A percentile compares a stretch with the other conserved stretches of the same genome.
Evolutionary conservation across 2,113 vertebrate species (phyloP).

Genomic region (Entosphenus tridentatus): DNA sequence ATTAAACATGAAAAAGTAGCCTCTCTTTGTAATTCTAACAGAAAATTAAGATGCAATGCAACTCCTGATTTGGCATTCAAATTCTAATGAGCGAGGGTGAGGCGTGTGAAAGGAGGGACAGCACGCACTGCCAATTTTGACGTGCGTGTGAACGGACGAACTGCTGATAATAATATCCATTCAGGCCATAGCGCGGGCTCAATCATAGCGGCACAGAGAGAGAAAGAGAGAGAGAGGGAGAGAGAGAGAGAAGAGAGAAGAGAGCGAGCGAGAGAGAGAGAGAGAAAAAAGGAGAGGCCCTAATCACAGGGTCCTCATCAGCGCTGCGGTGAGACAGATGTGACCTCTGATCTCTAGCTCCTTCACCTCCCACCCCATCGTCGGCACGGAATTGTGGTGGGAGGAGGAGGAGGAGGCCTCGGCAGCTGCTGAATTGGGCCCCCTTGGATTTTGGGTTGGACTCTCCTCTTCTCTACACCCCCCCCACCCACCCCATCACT

Average conservation of each 20-base stretch:
- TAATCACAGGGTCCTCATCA: constrained; percentile 4
- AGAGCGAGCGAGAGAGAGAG: too few species aligned
- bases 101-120: constrained; percentile 1
- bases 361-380: constrained; percentile 5
- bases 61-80: constrained; percentile 6
- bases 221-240: too few species aligned
- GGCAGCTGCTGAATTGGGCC: too few species aligned
- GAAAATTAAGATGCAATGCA: constrained; percentile 6
- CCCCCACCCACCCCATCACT: too few species aligned
- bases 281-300: background rate
- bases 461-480: too few species aligned
- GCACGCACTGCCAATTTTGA: constrained; percentile 6
- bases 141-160: constrained; percentile 2
- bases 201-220: background rate
- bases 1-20: too few species aligned
- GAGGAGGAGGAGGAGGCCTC: too few species aligned
- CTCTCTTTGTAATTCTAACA: background rate
- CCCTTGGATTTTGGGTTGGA: too few species aligned
- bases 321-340: constrained; percentile 3
- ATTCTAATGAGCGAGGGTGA: constrained; percentile 1
- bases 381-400: too few species aligned
- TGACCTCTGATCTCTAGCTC: constrained; percentile 3
- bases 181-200: background rate
- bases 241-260: background rate
- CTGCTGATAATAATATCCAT: constrained; percentile 6